Percentiles rank a stretch among this genome's conserved stretches.
These are phyloP conservation scores for Equus quagga DNA, from an alignment of 2,113 vertebrate species.

Conservation along the genomic window DNA sequence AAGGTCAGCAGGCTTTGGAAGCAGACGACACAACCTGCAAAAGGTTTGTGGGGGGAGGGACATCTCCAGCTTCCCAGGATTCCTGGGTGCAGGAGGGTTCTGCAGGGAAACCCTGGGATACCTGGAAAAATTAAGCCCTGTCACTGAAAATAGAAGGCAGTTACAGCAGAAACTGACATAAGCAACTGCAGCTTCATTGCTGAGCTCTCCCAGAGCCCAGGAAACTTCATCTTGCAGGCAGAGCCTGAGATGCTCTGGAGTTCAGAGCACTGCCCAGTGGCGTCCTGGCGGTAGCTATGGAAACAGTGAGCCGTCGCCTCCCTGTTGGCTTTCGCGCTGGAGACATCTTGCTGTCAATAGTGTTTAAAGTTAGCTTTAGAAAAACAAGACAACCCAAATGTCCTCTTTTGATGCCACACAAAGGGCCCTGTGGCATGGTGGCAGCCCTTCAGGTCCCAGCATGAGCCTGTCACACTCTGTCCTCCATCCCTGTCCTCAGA, in stretches of 20 bases:
- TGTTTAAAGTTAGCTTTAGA: slow-evolving; percentile 75
- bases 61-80: neutral
- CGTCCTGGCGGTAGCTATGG: slow-evolving; percentile 69
- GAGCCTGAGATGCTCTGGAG: slow-evolving; percentile 24
- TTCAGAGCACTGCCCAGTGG: slow-evolving; percentile 71
- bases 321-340: slow-evolving; percentile 24
- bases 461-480: slow-evolving; percentile 33
- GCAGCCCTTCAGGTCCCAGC: slow-evolving; percentile 32
- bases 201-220: slow-evolving; percentile 55
- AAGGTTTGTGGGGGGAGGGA: neutral
- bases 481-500: slow-evolving; percentile 15
- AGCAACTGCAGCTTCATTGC: neutral
- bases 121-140: neutral
- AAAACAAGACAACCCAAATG: slow-evolving; percentile 54
- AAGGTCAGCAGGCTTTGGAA: slow-evolving; percentile 54
- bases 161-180: neutral
- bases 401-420: slow-evolving; percentile 54
- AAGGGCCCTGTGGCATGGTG: slow-evolving; percentile 7
- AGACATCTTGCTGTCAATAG: slow-evolving; percentile 77
- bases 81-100: neutral
- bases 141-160: neutral
- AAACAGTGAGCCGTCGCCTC: slow-evolving; percentile 59
- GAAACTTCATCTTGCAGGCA: slow-evolving; percentile 58
- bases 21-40: neutral
- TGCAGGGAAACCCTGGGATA: neutral